Conservation (phyloP, 2,113 vertebrate species). For the Petroica traversi region DNA sequence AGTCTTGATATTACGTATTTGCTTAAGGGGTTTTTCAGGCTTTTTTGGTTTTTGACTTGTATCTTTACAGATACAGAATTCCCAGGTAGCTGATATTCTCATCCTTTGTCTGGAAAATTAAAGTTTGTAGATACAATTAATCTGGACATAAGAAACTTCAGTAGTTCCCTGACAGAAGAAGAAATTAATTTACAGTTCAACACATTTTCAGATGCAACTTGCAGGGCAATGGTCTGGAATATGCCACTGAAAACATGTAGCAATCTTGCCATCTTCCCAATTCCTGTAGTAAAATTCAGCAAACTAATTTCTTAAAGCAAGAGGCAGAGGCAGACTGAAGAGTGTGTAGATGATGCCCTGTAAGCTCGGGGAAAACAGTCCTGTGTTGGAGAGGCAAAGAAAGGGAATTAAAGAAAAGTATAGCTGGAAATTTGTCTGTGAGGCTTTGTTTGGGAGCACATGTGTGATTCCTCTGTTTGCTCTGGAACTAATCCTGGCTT, state of each 20-base stretch:
- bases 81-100: background rate
- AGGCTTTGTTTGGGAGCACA: background rate
- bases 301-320: background rate
- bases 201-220: background rate
- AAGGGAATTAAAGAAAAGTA: background rate
- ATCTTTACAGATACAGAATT: background rate
- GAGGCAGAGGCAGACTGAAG: background rate
- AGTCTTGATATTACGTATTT: background rate
- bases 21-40: accelerated
- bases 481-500: background rate
- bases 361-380: background rate
- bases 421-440: background rate
- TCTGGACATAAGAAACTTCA: background rate
- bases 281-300: background rate
- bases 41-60: background rate
- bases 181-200: background rate
- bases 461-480: background rate
- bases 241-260: accelerated
- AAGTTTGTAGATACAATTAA: background rate
- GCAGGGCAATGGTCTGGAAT: background rate
- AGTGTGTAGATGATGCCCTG: accelerated
- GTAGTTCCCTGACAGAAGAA: background rate
- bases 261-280: background rate
- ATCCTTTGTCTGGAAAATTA: background rate
- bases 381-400: background rate